Evolutionary conservation across 2,888 invertebrate species (phyloP).

Genomic region (Habrosyne pyritoides): DNA sequence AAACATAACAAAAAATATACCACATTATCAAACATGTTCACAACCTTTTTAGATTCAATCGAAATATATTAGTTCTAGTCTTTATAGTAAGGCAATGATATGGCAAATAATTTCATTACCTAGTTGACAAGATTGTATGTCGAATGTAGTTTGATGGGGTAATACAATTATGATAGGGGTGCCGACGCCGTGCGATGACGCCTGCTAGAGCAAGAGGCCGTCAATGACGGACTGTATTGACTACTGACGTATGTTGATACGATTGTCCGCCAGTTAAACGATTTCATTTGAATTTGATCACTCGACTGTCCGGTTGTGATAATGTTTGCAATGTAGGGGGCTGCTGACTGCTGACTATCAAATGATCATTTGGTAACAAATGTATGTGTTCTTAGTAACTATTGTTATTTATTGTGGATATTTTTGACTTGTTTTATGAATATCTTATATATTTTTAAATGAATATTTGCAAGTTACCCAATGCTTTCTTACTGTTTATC

Average conservation of each 20-base stretch:
- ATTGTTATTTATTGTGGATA: not conserved
- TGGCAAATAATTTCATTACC: not conserved
- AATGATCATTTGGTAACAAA: slow-evolving; percentile 23
- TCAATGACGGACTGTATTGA: slow-evolving; percentile 59
- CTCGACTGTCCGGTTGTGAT: slow-evolving; percentile 74
- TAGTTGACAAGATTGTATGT: slow-evolving; percentile 15
- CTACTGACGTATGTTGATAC: slow-evolving; percentile 78
- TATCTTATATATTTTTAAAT: no score
- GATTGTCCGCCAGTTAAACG: slow-evolving; percentile 75
- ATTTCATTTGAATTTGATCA: slow-evolving; percentile 81
- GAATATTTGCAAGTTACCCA: no score
- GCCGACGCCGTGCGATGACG: slow-evolving; percentile 41
- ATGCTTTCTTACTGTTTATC: no score
- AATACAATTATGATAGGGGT: slow-evolving; percentile 52
- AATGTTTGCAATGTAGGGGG: slow-evolving; percentile 64
- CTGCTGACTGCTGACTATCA: slow-evolving; percentile 18
- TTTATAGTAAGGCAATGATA: not conserved
- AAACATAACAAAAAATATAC: no score
- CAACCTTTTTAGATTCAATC: not conserved
- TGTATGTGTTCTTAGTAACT: not conserved
- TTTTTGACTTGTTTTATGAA: no score
- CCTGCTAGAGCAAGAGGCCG: slow-evolving; percentile 33
- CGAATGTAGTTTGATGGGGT: slow-evolving; percentile 32
- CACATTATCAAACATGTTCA: no score
- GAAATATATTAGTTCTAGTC: not conserved